Conservation (phyloP, 2,797 vertebrate genomes). For the Zenarchopterus dispar region DNA sequence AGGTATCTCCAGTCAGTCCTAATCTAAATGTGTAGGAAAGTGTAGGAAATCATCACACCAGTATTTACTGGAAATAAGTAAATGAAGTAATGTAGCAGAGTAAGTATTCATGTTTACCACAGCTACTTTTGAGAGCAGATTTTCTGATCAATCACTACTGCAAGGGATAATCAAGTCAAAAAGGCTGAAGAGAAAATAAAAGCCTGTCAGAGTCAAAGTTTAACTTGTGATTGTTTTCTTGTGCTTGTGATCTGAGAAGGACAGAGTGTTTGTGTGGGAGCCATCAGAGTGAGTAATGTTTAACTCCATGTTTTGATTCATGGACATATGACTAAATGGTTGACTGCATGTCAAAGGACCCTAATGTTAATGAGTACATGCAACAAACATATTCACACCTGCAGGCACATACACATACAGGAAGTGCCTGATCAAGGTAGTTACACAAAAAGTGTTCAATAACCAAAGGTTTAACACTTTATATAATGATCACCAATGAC, state of each 20-base stretch:
- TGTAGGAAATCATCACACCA: too few relatives aligned
- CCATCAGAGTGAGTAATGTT: slow-evolving; percentile 52
- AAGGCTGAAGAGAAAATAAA: slow-evolving; percentile 23
- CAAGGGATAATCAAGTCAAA: slow-evolving; percentile 46
- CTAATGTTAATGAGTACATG: slow-evolving; percentile 19
- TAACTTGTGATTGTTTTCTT: slow-evolving; percentile 1
- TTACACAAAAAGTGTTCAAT: slow-evolving; percentile 16
- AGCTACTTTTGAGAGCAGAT: slow-evolving; percentile 21
- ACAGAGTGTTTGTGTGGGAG: slow-evolving; percentile 37
- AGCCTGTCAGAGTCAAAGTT: slow-evolving; percentile 24
- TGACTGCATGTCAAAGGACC: slow-evolving; percentile 57
- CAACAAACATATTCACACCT: slow-evolving; percentile 19
- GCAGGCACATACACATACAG: slow-evolving; percentile 1
- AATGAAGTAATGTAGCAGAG: too few relatives aligned
- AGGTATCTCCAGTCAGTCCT: too few relatives aligned
- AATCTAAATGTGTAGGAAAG: too few relatives aligned
- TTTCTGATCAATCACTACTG: slow-evolving; percentile 31
- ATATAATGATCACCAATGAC: slow-evolving; percentile 25
- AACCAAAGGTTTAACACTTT: slow-evolving; percentile 37
- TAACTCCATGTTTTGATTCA: slow-evolving; percentile 63
- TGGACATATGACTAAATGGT: slow-evolving; percentile 60
- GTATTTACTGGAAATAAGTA: too few relatives aligned
- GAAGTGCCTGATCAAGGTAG: slow-evolving; percentile 35
- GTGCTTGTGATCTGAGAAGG: slow-evolving; percentile 24
- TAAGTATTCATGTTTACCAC: not conserved